A percentile compares a stretch with the other conserved stretches of the same genome.
Conservation (phyloP, 2,888 invertebrate genomes). For the Imbricaverruca yamaguchii region DNA sequence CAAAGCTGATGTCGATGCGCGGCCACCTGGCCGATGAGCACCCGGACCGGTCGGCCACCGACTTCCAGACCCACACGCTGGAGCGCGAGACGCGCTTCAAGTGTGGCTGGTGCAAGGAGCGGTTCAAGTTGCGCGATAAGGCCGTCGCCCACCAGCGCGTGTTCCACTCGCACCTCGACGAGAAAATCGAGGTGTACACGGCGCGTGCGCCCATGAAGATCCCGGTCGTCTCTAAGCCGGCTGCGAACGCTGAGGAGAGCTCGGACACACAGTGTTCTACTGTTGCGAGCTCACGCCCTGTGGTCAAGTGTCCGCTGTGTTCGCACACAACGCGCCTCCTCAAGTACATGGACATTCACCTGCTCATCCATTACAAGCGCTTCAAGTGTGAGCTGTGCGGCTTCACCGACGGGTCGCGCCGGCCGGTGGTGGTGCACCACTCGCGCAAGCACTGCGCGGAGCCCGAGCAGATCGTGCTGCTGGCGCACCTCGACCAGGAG, state of each 20-base stretch:
- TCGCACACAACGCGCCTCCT: too few relatives aligned
- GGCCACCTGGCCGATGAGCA: neutral
- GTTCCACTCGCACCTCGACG: neutral
- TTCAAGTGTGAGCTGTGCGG: slow-evolving; percentile 44
- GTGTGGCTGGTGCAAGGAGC: neutral
- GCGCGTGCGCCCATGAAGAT: neutral
- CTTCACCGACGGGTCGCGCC: neutral
- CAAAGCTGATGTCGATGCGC: neutral
- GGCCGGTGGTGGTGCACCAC: neutral
- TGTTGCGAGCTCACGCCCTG: neutral
- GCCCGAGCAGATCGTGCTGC: neutral
- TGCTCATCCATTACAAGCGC: slow-evolving; percentile 43
- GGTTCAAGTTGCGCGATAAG: neutral
- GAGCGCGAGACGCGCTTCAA: neutral
- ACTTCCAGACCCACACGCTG: neutral
- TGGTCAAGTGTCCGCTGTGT: neutral
- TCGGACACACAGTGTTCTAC: too few relatives aligned
- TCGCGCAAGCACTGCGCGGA: neutral
- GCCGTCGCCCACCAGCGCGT: neutral
- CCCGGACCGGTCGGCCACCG: neutral
- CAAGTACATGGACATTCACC: slow-evolving; percentile 41
- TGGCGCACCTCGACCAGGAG: neutral
- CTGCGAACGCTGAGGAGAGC: neutral
- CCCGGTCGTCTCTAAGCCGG: neutral
- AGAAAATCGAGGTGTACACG: neutral